These are phyloP conservation scores for Labia minor DNA, from an alignment of 2,888 invertebrate species.

Conservation along the genomic window DNA sequence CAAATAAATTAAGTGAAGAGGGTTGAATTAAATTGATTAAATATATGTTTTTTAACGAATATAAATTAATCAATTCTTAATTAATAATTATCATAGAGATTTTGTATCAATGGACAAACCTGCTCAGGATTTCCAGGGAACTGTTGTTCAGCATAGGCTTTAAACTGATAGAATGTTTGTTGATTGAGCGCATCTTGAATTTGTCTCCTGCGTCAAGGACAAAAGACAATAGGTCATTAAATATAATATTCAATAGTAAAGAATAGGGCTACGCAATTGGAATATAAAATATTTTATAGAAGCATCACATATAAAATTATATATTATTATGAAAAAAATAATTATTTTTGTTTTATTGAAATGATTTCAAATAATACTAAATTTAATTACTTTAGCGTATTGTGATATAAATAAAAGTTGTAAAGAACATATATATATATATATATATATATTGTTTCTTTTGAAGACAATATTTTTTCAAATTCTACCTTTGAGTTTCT, in stretches of 20 bases:
- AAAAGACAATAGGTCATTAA: background rate
- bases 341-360: background rate
- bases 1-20: no score
- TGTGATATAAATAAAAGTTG: background rate
- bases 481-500: slow-evolving; percentile 35
- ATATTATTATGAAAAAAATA: background rate
- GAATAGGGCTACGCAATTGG: background rate
- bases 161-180: slow-evolving; percentile 83
- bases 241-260: background rate
- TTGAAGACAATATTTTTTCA: background rate
- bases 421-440: background rate
- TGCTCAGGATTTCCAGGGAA: slow-evolving; percentile 48
- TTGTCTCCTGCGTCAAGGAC: slow-evolving; percentile 48
- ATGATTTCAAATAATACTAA: no score
- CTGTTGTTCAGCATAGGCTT: slow-evolving; percentile 89
- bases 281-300: background rate
- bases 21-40: no score
- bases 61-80: no score
- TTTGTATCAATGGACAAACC: no score
- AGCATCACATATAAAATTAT: background rate
- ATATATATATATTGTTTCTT: no score
- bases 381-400: no score
- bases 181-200: slow-evolving; percentile 94
- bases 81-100: no score
- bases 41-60: no score